Evolutionary conservation across 2,888 invertebrate genomes (phyloP), one percentile per base, ranked within the genome.

Genomic region (Agrochola lychnidis): DNA sequence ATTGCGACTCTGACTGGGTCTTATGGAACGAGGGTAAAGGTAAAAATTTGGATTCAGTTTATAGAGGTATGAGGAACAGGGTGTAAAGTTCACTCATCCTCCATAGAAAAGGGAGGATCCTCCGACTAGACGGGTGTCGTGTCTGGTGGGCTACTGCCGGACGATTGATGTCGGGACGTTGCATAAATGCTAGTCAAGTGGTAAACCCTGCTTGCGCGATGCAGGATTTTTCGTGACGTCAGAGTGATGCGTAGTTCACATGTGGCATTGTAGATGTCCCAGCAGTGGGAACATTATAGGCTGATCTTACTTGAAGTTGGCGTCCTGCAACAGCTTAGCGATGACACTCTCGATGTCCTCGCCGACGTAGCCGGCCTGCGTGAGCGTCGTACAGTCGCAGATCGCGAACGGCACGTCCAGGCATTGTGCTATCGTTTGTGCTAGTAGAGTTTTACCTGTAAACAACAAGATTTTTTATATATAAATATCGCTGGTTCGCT

Each of bases 271-370:
- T n/a, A 51, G 51, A 19, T 7, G 45, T 42, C 14, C 45, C 45
- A 48, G 14, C 14, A 14, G 14, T 48, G 45, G 4, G 45, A 48
- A 48, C 14, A 48, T 48, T 48, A 48, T 16, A 48, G 48, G 5
- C 16, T 16, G 16, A 48, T 30, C 94, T 94, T 73, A 97, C 97
- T 97, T 97, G 94, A 99, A 99, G 93, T 99, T 99, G 53, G 99
- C 99, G 94, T 99, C 99, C 95, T 99, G 99, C 71, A 99, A 96
- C 74, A 99, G 97, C 93, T 99, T 99, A 48, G 99, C 99, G 91
- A 99, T 99, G 72, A 99, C 99, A 92, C 99, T 99, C 96, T 99
- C 99, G 91, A 99, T 99, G 94, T 99, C 99, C 95, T 99, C 99
- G n/a, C 99, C 99, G 12, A 99, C 99, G 94, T 99, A 99, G 57